Evolutionary conservation across 2,113 vertebrate species (phyloP), one percentile per base, ranked within the genome.

Genomic region (Rhadina sibilatrix): DNA sequence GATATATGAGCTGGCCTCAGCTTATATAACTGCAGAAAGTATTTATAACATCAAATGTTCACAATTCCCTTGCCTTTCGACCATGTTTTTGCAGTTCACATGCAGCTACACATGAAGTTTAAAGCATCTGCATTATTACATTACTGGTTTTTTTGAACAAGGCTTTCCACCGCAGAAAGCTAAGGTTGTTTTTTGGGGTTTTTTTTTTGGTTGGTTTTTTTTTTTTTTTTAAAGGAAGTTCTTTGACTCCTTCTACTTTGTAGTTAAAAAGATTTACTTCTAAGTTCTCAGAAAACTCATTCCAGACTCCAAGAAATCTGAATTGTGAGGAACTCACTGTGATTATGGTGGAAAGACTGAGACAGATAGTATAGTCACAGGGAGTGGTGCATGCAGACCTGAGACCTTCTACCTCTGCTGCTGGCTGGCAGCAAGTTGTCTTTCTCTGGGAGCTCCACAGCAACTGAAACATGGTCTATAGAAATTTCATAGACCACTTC

Each of bases 1-100:
- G 94, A 96, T 96, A 96, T 87, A 93, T 96, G 96, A 97, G 95
- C 96, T 95, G 91, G 91, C 81, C 70, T 33, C 89, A 91, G 94
- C 87, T 96, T 95, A 95, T 97, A 95, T 96, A 97, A 97, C 95
- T 53, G 3, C 87, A 87, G 40, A 90, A 90, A 68, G 87, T 93
- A 90, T 94, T 97, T 97, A 90, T 94, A 97, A 95, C 93, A 95
- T 54, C 89, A 95, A 89, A 77, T 68, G 72, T 50, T 87, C 69
- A 65, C 70, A 63, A 72, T 49, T 94, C 84, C 84, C 81, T 79
- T 50, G 72, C 89, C 74, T 91, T 96, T 57, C 5, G 0, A 87
- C 89, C 84, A 88, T 90, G 59, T 89, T 95, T 84, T 52, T 63
- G 84, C 69, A 71, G 64, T 53, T 85, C 89, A 82, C 87, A 89